Base-by-base conservation (phyloP, 2,113 vertebrate genomes). In the Cochlearius cochlearius region DNA sequence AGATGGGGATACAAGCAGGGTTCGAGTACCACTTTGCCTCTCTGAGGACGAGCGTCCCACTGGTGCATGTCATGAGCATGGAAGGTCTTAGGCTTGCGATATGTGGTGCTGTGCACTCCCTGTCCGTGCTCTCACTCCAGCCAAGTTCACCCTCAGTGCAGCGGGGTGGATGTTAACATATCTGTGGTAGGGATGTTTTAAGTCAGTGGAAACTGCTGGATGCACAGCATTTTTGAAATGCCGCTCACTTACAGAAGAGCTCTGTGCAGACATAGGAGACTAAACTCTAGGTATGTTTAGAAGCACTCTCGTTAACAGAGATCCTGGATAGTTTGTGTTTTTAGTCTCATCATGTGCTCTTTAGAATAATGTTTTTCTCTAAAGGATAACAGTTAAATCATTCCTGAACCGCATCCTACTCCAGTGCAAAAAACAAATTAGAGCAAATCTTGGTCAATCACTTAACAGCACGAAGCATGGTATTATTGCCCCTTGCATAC, bases 81-180 rank as follows among this genome's bases (percentile, higher is more conserved):
- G 73, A 74, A 38, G 59, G 68, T 21, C 75, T 71, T 43, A 71
- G 38, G 23, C 30, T 39, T 60, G 26, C 5, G 16, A 7, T 36
- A 56, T 16, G 12, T 58, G 23, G 11, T 53, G 49, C 43, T 47
- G 39, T 92, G 53, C 13, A 0, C 52, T 56, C 67, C 25, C 14
- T 41, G 49, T 27, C 77, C 2, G 0, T 77, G 66, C 45, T 81
- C 53, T 72, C 32, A 15, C 55, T 76, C 14, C 30, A 11, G 84
- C n/a, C 69, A 38, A 60, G 73, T 68, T 89, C 91, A 87, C 41
- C 29, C 73, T 63, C 89, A 41, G 77, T 82, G 83, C 91, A 89
- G 66, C 6, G 3, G 66, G 29, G 16, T 79, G 68, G 79, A 81
- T 94, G 84, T 78, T 78, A 87, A n/a, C 80, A 81, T 77, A 91